Evolutionary conservation across 2,113 vertebrate species (phyloP), one percentile per base, ranked within the genome.

Genomic region (Strigops habroptila): DNA sequence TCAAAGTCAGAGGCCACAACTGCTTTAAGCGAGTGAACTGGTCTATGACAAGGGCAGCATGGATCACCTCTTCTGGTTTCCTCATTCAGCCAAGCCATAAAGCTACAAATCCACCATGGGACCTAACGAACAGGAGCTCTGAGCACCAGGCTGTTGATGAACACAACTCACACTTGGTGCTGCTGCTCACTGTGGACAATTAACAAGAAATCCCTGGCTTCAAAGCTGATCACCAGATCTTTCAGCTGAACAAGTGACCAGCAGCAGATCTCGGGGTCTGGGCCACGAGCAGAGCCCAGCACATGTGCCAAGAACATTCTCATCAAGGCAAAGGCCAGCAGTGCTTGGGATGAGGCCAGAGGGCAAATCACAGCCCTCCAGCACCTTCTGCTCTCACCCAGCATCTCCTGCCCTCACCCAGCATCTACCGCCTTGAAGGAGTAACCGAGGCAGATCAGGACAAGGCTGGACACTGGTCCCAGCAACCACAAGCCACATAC

Each of bases 91-190:
- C 37, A 28, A 35, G 44, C 35, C 39, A 18, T 2, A 46, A 16
- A 44, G 53, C n/a, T 12, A 11, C 35, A 44, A 15, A 31, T 1
- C 17, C 24, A 13, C 3, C 7, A 28, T 16, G 43, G 73, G 55
- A n/a, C 22, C 44, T 14, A 37, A 28, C 18, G 10, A 10, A 14
- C 1, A 14, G 18, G 33, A 59, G 33, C 57, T 59, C 22, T 4
- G 3, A 48, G 78, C 35, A 12, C 12, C n/a, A 3, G 0, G 21
- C 23, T 21, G 77, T 1, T 6, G 48, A 3, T 2, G 17, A 5
- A n/a, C 30, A 27, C 14, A 3, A 10, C 6, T 30, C 30, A 1
- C 22, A 27, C 43, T 25, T 69, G 4, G 12, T 8, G 27, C 33
- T 10, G 16, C 8, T 8, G 51, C 52, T 48, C 46, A 4, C 13